Evolutionary conservation across 2,888 invertebrate genomes (phyloP).

Genomic region (Cecidostiba fungosa): DNA sequence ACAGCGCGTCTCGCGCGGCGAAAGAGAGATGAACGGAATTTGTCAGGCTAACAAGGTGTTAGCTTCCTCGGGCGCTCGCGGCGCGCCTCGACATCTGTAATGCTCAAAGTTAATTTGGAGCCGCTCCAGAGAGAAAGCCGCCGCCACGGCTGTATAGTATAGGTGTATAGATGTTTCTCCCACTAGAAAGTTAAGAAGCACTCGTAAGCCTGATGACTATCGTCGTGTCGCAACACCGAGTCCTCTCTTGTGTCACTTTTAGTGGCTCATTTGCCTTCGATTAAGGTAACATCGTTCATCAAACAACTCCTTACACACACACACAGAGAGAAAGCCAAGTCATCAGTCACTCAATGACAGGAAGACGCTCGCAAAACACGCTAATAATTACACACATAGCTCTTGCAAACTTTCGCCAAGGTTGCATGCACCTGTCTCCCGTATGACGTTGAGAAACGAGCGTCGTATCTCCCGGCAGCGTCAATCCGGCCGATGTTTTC

Average conservation of each 20-base stretch:
- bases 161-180: too few species aligned
- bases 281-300: not conserved
- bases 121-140: conserved; percentile 47
- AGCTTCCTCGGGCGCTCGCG: conserved; percentile 72
- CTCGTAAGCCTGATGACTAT: not conserved
- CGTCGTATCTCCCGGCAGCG: conserved; percentile 66
- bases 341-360: conserved; percentile 17
- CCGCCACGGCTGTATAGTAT: not conserved
- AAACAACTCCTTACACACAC: not conserved
- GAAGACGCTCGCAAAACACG: conserved; percentile 25
- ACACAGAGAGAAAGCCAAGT: not conserved
- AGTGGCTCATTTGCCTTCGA: not conserved
- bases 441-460: conserved; percentile 69
- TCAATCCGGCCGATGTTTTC: conserved; percentile 14
- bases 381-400: conserved; percentile 40
- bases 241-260: too few species aligned
- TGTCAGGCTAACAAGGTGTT: conserved; percentile 79
- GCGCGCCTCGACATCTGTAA: conserved; percentile 76
- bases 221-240: not conserved
- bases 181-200: conserved; percentile 56
- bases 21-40: conserved; percentile 74
- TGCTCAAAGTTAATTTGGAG: conserved; percentile 76
- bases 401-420: conserved; percentile 28
- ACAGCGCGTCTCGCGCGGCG: conserved; percentile 40
- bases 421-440: not conserved